Evolutionary conservation across 2,113 vertebrate species (phyloP), one percentile per base, ranked within the genome.

Genomic region (Odocoileus hemionus): DNA sequence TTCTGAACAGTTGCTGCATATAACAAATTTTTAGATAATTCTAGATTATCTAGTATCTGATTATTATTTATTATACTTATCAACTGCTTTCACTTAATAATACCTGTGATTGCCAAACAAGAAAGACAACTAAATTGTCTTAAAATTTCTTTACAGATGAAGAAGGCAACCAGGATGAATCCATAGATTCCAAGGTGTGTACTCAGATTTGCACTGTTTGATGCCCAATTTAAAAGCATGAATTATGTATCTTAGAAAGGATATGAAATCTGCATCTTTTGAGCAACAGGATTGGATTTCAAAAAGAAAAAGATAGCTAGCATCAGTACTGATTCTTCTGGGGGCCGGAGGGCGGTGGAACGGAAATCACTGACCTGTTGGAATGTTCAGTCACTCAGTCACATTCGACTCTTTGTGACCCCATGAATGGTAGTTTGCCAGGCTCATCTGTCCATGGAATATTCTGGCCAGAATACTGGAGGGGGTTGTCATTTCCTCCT

Each of bases 121-220:
- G 55, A 92, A 95, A 95, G 15, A 39, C 88, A 39, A 98, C 92
- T 86, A 80, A 95, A 36, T 98, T 94, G 84, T 61, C 96, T 98
- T 47, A 0, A 97, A 96, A 74, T 91, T 98, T 90, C 91, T 96
- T 98, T 98, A 28, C 96, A 99, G 99, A 99, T 98, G 98, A 99
- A 64, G 98, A 99, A 76, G 98, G 98, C 85, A 96, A 98, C 96
- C 98, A 99, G 84, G 99, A 99, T 78, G 99, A 99, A 94, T 97
- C 99, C 19, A 97, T 99, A 97, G 99, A 99, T 84, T 98, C 99
- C 95, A 98, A 99, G 98, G 99, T 99, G 4, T 98, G 98, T 84
- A 91, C 74, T 83, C 84, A 96, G 33, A 80, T 98, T 97, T 97
- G 5, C 80, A 57, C 9, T 85, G 64, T 85, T 93, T 94, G n/a